Conservation (phyloP, 2,113 vertebrate genomes). For the Perca schrenkii region DNA sequence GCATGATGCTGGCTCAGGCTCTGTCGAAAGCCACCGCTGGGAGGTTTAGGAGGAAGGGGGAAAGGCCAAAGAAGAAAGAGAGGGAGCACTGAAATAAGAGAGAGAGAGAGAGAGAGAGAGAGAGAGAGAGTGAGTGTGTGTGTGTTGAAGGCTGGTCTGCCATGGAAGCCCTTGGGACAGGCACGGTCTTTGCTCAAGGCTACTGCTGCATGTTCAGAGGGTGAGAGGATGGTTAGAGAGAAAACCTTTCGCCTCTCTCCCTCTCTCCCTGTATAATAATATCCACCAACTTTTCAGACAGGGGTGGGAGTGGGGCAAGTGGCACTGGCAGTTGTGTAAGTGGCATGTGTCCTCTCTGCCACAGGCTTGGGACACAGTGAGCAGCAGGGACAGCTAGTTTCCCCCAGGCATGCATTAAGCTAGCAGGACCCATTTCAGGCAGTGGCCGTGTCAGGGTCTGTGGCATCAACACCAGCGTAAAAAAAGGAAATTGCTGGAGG, state of each 20-base stretch:
- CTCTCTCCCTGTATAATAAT: conserved; percentile 4
- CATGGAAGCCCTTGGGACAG: conserved; percentile 45
- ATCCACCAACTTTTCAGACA: conserved; percentile 16
- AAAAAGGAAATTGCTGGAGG: conserved; percentile 59
- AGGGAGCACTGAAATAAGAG: neutral
- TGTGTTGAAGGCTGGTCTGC: conserved; percentile 12
- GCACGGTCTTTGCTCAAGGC: conserved; percentile 51
- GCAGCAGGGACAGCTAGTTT: conserved; percentile 43
- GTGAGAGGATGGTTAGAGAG: conserved; percentile 23
- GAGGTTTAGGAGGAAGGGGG: conserved; percentile 28
- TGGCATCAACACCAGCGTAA: conserved; percentile 57
- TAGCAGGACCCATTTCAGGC: conserved; percentile 46
- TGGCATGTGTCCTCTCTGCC: conserved; percentile 42
- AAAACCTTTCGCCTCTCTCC: conserved; percentile 11
- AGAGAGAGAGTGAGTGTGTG: neutral
- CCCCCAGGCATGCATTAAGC: conserved; percentile 41
- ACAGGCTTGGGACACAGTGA: conserved; percentile 31
- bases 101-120: neutral
- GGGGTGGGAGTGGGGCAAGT: conserved; percentile 6
- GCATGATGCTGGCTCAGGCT: conserved; percentile 32
- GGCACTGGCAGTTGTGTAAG: conserved; percentile 39
- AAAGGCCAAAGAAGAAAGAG: conserved; percentile 26
- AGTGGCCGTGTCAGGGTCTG: conserved; percentile 41
- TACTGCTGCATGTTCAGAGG: conserved; percentile 36
- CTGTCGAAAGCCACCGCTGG: conserved; percentile 23